Evolutionary conservation across 2,888 invertebrate genomes (phyloP), one percentile per base, ranked within the genome.

Genomic region (Lithophane ornitopus): DNA sequence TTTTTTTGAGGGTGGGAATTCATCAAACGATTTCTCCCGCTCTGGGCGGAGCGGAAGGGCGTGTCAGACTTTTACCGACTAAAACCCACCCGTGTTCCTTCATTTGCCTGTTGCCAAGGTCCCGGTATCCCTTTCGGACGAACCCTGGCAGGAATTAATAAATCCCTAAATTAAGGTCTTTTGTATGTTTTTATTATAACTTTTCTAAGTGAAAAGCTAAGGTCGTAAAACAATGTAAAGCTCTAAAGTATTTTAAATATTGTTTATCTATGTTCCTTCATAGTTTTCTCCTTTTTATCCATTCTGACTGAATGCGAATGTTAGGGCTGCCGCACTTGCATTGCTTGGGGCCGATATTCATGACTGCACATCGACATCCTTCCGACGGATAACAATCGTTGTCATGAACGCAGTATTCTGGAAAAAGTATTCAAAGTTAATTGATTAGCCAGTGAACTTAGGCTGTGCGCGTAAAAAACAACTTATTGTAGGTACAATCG

Each of bases 291-390:
- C 56, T 39, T 54, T n/a, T 71, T 28, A 69, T 16, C 26, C 39
- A 71, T 0, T 16, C 26, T 71, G 7, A 0, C 16, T 0, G 28
- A 22, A 68, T 58, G 3, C 0, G 7, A 0, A 8, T 0, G 1
- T 3, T 7, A 4, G 4, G 11, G 8, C 7, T 69, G 22, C 41
- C 39, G 39, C 71, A 70, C 2, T 12, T 69, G 70, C 71, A 71
- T 28, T 69, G 71, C 22, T 71, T 71, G 3, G 69, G 71, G 7
- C 71, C 71, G 3, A 69, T 69, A 71, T 28, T 71, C 70, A 69
- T 52, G 49, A 71, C 70, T 26, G 71, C 52, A 69, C 70, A 71
- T 69, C 70, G 71, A 39, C 70, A 71, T 22, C 28, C 71, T 1
- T 70, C 39, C 3, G 22, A 16, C 0, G 0, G 7, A 16, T 70